Percentiles rank a stretch among this genome's conserved stretches.
phyloP scores from a whole-genome alignment of 2,797 vertebrate genomes.

The Gadopsis marmoratus region DNA sequence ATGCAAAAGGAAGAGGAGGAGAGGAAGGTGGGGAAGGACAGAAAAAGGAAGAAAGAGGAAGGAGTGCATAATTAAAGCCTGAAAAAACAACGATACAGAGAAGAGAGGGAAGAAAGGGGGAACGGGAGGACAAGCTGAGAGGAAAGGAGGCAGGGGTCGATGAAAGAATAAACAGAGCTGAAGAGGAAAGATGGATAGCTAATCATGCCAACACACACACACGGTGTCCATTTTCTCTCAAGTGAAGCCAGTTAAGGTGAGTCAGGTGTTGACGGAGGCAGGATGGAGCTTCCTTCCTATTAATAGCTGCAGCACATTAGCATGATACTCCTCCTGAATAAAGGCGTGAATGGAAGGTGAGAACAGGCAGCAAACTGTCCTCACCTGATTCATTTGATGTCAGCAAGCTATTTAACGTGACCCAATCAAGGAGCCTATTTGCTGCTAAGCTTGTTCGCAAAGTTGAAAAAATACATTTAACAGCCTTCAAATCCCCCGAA shows the following conservation, averaged over 20 bases:
- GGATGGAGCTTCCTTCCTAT: slow-evolving; percentile 49
- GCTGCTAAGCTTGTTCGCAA: slow-evolving; percentile 25
- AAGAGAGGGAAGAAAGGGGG: not conserved
- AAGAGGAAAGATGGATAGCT: slow-evolving; percentile 21
- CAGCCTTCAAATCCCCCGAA: slow-evolving; percentile 25
- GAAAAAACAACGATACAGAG: not conserved
- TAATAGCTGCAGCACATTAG: slow-evolving; percentile 64
- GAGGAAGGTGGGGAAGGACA: not conserved
- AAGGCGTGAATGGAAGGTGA: slow-evolving; percentile 28
- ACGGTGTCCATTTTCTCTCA: slow-evolving; percentile 34
- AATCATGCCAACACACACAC: slow-evolving; percentile 20
- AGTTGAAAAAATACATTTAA: slow-evolving; percentile 40
- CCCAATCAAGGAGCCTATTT: slow-evolving; percentile 36
- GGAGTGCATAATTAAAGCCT: not conserved
- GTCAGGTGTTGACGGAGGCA: slow-evolving; percentile 58
- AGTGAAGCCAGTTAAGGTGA: slow-evolving; percentile 53
- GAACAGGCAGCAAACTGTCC: slow-evolving; percentile 16
- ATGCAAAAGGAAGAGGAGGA: not conserved
- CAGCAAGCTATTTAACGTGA: slow-evolving; percentile 1
- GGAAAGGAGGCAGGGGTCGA: slow-evolving; percentile 4
- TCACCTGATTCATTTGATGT: slow-evolving; percentile 27
- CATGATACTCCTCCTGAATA: slow-evolving; percentile 32
- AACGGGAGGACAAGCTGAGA: slow-evolving; percentile 14
- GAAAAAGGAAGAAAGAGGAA: slow-evolving; percentile 15
- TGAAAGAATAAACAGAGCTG: slow-evolving; percentile 18